These are phyloP conservation scores for Chalcis sispes DNA, from an alignment of 2,888 invertebrate species.

Conservation along the genomic window DNA sequence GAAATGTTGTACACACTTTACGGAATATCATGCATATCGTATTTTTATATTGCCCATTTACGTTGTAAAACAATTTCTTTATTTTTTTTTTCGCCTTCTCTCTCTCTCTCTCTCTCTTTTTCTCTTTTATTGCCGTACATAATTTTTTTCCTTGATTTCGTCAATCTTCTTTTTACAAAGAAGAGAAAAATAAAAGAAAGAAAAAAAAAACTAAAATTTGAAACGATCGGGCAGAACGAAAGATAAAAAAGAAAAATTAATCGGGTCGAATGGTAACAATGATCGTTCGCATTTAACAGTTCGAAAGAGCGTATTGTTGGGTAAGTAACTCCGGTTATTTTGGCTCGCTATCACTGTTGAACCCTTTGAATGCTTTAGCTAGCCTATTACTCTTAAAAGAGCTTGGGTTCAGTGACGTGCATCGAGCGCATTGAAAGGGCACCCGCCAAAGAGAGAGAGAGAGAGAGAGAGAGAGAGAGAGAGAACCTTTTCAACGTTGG, in stretches of 20 bases:
- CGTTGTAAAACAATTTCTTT: too few species aligned
- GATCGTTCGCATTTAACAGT: not conserved
- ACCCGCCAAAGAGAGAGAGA: too few species aligned
- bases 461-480: too few species aligned
- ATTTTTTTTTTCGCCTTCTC: too few species aligned
- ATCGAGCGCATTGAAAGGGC: slow-evolving; percentile 28
- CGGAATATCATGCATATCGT: not conserved
- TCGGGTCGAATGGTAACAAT: not conserved
- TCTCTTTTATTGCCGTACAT: too few species aligned
- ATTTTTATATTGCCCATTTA: too few species aligned
- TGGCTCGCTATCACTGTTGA: not conserved
- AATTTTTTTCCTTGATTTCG: too few species aligned
- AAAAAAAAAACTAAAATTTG: too few species aligned
- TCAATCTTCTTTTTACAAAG: too few species aligned
- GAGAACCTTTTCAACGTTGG: slow-evolving; percentile 12
- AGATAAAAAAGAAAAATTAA: not conserved
- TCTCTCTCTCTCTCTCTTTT: too few species aligned
- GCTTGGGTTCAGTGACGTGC: slow-evolving; percentile 12
- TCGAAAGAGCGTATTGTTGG: not conserved
- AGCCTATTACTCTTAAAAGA: slow-evolving; percentile 35
- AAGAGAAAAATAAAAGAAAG: too few species aligned
- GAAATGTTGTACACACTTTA: slow-evolving; percentile 1
- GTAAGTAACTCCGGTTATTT: slow-evolving; percentile 14
- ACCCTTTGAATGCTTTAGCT: slow-evolving; percentile 33
- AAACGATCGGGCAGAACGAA: too few species aligned